Conservation (phyloP, 2,113 vertebrate genomes). For the Gobio gobio region DNA sequence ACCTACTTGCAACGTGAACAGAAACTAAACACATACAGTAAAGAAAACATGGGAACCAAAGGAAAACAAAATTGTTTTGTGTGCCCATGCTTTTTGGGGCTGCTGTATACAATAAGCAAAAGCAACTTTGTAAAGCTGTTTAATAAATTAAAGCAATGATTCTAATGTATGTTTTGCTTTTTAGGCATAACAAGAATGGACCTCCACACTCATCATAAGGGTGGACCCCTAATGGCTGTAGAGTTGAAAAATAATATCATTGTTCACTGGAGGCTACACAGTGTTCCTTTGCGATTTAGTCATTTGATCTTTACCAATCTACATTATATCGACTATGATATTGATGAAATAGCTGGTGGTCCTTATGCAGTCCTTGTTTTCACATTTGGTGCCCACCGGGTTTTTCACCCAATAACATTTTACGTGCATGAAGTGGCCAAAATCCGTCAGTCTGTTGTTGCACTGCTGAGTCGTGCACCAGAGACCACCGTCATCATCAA, state of each 20-base stretch:
- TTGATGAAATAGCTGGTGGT: conserved; percentile 56
- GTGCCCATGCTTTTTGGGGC: background rate
- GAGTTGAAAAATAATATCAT: conserved; percentile 36
- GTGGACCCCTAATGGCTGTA: conserved; percentile 44
- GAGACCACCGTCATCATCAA: conserved; percentile 22
- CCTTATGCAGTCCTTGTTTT: conserved; percentile 47
- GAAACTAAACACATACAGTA: too few species aligned
- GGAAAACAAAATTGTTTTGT: background rate
- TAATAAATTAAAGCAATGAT: background rate
- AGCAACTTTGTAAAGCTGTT: background rate
- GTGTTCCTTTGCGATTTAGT: conserved; percentile 15
- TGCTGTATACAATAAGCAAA: background rate
- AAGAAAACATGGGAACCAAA: too few species aligned
- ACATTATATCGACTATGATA: conserved; percentile 58
- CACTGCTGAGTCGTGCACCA: conserved; percentile 20
- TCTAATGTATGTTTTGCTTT: background rate
- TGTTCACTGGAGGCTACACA: conserved; percentile 56
- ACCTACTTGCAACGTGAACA: too few species aligned
- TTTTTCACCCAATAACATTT: background rate
- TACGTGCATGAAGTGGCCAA: background rate
- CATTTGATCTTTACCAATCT: conserved; percentile 31
- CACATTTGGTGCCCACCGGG: background rate
- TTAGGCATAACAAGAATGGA: conserved; percentile 45
- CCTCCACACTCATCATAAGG: conserved; percentile 31
- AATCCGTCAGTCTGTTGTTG: conserved; percentile 15